phyloP scores from a whole-genome alignment of 2,888 invertebrate genomes.

The Synanthedon formicaeformis region DNA sequence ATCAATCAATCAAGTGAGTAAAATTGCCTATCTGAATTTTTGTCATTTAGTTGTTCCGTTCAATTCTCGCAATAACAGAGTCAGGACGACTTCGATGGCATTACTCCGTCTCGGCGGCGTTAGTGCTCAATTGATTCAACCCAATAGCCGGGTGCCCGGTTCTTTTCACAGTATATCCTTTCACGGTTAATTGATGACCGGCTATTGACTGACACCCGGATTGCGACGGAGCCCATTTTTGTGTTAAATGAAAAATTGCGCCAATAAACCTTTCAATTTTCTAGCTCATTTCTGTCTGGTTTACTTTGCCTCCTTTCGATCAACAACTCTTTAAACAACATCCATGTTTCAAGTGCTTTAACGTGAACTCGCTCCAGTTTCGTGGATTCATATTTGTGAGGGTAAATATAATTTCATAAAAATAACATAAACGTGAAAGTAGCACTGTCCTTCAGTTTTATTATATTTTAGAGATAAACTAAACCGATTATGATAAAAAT shows the following conservation, averaged over 20 bases:
- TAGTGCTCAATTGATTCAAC: background rate
- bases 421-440: no score
- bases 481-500: no score
- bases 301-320: no score
- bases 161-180: background rate
- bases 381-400: no score
- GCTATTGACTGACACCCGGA: slow-evolving; percentile 6
- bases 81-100: background rate
- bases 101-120: background rate
- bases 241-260: background rate
- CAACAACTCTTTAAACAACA: no score
- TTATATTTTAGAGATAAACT: no score
- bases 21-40: background rate
- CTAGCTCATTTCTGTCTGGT: background rate
- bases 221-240: background rate
- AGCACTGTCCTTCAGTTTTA: no score
- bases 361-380: no score
- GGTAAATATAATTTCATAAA: no score
- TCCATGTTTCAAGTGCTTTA: no score
- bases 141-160: background rate
- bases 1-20: background rate
- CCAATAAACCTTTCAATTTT: background rate
- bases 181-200: slow-evolving; percentile 7
- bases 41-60: background rate
- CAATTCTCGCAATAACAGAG: background rate